phyloP scores from a whole-genome alignment of 2,888 invertebrate species.

The Hermaeophaga mercurialis region DNA sequence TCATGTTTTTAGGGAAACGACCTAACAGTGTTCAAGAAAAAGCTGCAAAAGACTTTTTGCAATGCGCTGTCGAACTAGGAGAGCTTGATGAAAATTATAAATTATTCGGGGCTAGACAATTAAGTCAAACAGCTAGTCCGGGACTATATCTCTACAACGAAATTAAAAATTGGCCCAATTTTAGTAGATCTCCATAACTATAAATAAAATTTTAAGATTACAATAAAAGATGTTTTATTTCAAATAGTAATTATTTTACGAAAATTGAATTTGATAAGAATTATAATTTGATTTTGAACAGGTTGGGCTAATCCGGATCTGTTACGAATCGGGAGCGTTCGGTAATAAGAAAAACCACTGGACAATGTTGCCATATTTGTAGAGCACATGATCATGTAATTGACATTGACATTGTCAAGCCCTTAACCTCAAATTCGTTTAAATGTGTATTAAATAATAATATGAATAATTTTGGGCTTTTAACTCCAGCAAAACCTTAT shows the following conservation, averaged over 20 bases:
- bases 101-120: conserved; percentile 64
- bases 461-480: not conserved
- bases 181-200: conserved; percentile 37
- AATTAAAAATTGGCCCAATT: conserved; percentile 62
- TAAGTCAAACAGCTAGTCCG: conserved; percentile 61
- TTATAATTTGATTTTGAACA: too few relatives aligned
- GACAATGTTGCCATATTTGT: too few relatives aligned
- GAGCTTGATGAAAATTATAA: conserved; percentile 58
- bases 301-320: too few relatives aligned
- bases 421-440: not conserved
- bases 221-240: too few relatives aligned
- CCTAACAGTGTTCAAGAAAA: conserved; percentile 58
- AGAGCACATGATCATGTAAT: too few relatives aligned
- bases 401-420: not conserved
- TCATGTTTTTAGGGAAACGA: conserved; percentile 51
- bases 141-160: conserved; percentile 60
- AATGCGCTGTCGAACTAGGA: conserved; percentile 59
- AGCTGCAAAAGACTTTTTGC: conserved; percentile 59
- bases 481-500: not conserved
- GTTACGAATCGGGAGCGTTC: too few relatives aligned
- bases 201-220: too few relatives aligned
- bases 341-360: too few relatives aligned
- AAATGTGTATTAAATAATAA: not conserved
- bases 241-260: too few relatives aligned
- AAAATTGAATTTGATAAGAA: too few relatives aligned